A percentile compares a stretch with the other conserved stretches of the same genome.
Evolutionary conservation across 2,888 invertebrate species (phyloP).

Genomic region (Caenorhabditis sp.): DNA sequence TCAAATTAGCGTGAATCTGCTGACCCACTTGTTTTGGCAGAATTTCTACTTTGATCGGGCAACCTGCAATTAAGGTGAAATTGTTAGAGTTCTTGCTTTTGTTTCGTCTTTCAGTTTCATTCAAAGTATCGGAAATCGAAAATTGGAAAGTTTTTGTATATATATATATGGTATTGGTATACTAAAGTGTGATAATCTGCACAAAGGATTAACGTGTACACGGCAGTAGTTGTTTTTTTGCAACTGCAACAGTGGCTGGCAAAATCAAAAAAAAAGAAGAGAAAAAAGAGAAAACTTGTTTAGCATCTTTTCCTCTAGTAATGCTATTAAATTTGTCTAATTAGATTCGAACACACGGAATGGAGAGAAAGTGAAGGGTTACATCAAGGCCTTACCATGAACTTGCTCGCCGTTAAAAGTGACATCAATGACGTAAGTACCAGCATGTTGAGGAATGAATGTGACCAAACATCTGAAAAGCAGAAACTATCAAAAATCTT

Average conservation of each 20-base stretch:
- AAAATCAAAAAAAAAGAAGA: too few species aligned
- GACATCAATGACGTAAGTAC: slow-evolving; percentile 92
- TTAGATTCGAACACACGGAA: too few species aligned
- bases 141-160: too few species aligned
- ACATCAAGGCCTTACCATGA: slow-evolving; percentile 85
- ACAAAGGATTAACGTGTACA: slow-evolving; percentile 45
- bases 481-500: neutral
- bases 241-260: neutral
- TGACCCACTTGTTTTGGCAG: slow-evolving; percentile 78
- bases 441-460: slow-evolving; percentile 93
- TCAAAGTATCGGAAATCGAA: slow-evolving; percentile 1
- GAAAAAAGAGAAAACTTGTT: neutral
- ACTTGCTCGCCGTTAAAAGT: slow-evolving; percentile 96
- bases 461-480: slow-evolving; percentile 83
- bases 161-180: too few species aligned
- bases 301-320: too few species aligned
- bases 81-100: neutral
- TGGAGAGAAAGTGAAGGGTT: too few species aligned
- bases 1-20: slow-evolving; percentile 71
- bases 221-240: slow-evolving; percentile 8
- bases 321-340: too few species aligned
- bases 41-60: slow-evolving; percentile 78
- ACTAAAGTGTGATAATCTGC: slow-evolving; percentile 38
- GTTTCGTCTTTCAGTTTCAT: neutral
- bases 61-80: slow-evolving; percentile 68